Base-by-base conservation (phyloP, 2,797 vertebrate species). In the Pygocentrus nattereri region DNA sequence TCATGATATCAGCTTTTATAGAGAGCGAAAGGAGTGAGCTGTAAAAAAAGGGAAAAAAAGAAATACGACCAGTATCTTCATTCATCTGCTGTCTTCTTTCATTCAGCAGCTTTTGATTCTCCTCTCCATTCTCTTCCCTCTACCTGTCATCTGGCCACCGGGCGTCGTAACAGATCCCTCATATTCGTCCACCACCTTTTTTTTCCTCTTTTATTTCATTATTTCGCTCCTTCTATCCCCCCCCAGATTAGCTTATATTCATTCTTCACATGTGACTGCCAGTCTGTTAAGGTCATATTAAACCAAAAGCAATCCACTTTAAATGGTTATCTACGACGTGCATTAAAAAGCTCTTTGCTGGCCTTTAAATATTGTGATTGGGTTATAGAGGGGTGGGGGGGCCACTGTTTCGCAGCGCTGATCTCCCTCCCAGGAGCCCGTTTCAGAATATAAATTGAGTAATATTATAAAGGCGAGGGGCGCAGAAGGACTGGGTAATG, bases 391-490 rank as follows among this genome's bases (percentile, higher is more conserved):
- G 72, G 62, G 83, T 74, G 41, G 5, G 59, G 12, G 50, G 41
- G 90, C 89, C 86, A 88, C 91, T 95, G 94, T 94, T 93, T 92
- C 93, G 92, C 93, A 94, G 93, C 92, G 92, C 94, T 94, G 91
- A 92, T 94, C 94, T 94, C 94, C 90, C 91, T 95, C 94, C 94
- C 94, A 93, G 89, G 97, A 96, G 97, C 91, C 94, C 92, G 95
- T 94, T 95, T 93, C 93, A 90, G 96, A 96, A 96, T 97, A 97
- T 97, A 98, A 97, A 99, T 97, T 95, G 96, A 97, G 95, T 95
- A 95, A 97, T 97, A 96, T 97, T 97, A 96, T 96, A 97, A 96
- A 94, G 91, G 94, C 93, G 90, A 87, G 91, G 90, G 95, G 95
- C 94, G 95, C 94, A 93, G 93, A 94, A 96, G 95, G 95, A 96